phyloP scores from a whole-genome alignment of 2,888 invertebrate genomes.

The Folsomia candida region DNA sequence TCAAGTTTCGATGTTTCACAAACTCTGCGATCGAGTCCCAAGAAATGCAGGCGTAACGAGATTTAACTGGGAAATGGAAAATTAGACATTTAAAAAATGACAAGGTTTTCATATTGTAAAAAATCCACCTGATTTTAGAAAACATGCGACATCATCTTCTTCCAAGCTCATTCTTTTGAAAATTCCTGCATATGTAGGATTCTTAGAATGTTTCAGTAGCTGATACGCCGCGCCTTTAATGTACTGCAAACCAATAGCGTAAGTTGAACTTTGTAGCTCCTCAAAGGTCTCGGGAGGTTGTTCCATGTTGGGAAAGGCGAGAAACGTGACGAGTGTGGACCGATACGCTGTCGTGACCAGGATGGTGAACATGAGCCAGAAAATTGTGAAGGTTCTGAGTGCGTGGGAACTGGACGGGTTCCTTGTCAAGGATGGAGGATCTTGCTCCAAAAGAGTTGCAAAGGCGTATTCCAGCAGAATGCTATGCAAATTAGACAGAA shows the following conservation, averaged over 20 bases:
- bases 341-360: constrained; percentile 35
- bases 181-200: constrained; percentile 42
- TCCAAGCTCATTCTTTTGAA: constrained; percentile 41
- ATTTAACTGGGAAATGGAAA: constrained; percentile 23
- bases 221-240: constrained; percentile 41
- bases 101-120: too few species aligned
- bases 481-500: neutral
- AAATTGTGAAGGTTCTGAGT: constrained; percentile 20
- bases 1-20: constrained; percentile 37
- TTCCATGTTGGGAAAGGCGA: constrained; percentile 39
- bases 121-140: constrained; percentile 2
- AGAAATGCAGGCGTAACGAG: constrained; percentile 39
- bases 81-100: too few species aligned
- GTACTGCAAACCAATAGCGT: constrained; percentile 39
- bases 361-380: constrained; percentile 38
- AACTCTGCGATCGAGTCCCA: constrained; percentile 43
- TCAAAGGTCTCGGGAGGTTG: constrained; percentile 38
- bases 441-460: constrained; percentile 34
- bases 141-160: constrained; percentile 36
- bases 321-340: constrained; percentile 34
- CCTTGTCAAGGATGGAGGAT: too few species aligned
- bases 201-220: constrained; percentile 37
- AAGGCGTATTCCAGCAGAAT: constrained; percentile 28
- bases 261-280: constrained; percentile 32
- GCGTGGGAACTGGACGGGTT: too few species aligned